Evolutionary conservation across 2,888 invertebrate species (phyloP).

Genomic region (Trilocha varians): DNA sequence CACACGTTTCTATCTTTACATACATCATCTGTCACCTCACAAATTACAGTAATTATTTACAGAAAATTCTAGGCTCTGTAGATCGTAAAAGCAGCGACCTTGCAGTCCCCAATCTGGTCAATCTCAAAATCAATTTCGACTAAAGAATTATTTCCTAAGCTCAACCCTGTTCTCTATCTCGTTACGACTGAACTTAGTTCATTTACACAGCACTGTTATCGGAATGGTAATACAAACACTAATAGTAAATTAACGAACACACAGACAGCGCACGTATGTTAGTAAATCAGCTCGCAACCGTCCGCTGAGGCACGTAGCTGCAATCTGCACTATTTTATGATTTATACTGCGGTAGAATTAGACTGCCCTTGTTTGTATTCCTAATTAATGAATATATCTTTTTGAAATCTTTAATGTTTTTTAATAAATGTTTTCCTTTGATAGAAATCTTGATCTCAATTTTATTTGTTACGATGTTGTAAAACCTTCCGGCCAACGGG

Average conservation of each 20-base stretch:
- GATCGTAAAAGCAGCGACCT: too few relatives aligned
- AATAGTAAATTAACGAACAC: conserved; percentile 18
- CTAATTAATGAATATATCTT: neutral
- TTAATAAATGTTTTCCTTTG: too few relatives aligned
- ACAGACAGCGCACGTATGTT: conserved; percentile 15
- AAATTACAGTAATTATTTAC: too few relatives aligned
- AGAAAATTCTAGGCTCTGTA: too few relatives aligned
- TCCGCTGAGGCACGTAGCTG: conserved; percentile 9
- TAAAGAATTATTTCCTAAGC: neutral
- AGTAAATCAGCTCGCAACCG: conserved; percentile 18
- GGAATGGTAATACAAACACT: conserved; percentile 22
- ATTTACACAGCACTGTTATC: conserved; percentile 15
- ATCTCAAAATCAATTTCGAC: too few relatives aligned
- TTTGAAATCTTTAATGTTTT: too few relatives aligned
- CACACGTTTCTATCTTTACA: too few relatives aligned
- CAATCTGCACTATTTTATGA: conserved; percentile 10
- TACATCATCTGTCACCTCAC: too few relatives aligned
- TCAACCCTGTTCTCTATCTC: conserved; percentile 13
- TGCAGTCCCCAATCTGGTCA: too few relatives aligned
- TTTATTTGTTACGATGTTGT: too few relatives aligned
- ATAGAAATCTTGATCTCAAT: too few relatives aligned
- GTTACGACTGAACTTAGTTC: conserved; percentile 17
- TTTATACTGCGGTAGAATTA: conserved; percentile 9
- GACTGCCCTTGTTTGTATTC: conserved; percentile 6
- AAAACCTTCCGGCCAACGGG: too few relatives aligned